These are phyloP conservation scores for Teleogryllus occipitalis DNA, from an alignment of 1,140 invertebrate species.

Conservation along the genomic window DNA sequence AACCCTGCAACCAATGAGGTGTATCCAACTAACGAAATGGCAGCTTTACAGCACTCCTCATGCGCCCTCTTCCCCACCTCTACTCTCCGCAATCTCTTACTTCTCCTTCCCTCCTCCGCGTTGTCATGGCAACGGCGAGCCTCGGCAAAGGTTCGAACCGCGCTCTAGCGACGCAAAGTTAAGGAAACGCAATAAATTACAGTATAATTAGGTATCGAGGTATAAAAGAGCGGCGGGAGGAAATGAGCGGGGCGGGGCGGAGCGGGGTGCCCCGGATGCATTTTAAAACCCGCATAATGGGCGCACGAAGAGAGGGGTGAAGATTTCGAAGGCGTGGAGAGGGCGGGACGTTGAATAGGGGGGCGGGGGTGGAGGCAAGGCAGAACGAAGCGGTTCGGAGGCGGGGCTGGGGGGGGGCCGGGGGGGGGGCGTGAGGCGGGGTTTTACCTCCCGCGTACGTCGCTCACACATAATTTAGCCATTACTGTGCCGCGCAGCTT, in stretches of 20 bases:
- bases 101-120: too few species aligned
- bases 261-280: background rate
- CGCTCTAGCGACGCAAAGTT: background rate
- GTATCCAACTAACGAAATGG: too few species aligned
- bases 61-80: too few species aligned
- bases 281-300: background rate
- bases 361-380: background rate
- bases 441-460: background rate
- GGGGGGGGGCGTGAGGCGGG: too few species aligned
- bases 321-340: too few species aligned
- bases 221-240: background rate
- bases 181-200: background rate
- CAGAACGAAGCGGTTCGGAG: background rate
- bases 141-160: background rate
- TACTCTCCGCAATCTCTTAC: too few species aligned
- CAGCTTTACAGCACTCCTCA: too few species aligned
- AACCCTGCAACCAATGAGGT: too few species aligned
- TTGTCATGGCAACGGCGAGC: background rate
- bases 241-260: background rate
- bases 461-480: constrained; percentile 24
- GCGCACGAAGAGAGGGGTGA: background rate
- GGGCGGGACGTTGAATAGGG: background rate
- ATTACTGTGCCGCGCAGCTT: constrained; percentile 13
- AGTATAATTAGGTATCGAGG: background rate
- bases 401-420: too few species aligned